These are phyloP conservation scores for Struthidea cinerea DNA, from an alignment of 2,113 vertebrate genomes.

Conservation along the genomic window DNA sequence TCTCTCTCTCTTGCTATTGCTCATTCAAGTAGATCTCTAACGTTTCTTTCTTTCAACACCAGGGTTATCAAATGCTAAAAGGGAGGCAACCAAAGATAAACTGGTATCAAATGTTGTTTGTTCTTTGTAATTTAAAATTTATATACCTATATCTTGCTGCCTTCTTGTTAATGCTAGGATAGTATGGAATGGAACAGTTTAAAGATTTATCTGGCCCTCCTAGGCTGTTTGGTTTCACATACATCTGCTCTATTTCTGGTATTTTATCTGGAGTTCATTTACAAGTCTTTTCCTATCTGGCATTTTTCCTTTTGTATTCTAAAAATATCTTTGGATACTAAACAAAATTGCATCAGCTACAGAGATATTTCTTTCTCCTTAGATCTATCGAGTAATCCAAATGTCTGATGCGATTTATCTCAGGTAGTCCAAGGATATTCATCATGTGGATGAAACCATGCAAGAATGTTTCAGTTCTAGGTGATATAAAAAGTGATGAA, in stretches of 20 bases:
- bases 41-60: not conserved
- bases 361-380: not conserved
- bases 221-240: not conserved
- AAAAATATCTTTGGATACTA: not conserved
- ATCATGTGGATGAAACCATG: not conserved
- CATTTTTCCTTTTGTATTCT: slow-evolving; percentile 20
- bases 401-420: not conserved
- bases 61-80: not conserved
- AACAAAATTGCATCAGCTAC: not conserved
- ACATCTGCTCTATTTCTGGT: not conserved
- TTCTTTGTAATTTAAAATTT: not conserved
- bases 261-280: not conserved
- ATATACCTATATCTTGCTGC: not conserved
- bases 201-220: not conserved
- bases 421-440: not conserved
- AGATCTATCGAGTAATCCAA: not conserved
- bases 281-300: not conserved
- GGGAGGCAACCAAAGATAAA: not conserved
- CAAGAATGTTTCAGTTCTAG: not conserved
- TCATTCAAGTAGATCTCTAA: not conserved
- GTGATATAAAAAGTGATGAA: not conserved
- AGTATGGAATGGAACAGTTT: not conserved
- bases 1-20: not conserved
- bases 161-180: not conserved
- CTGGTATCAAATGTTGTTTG: not conserved